Base-by-base conservation (phyloP, 2,113 vertebrate species). In the Xiphophorus maculatus region DNA sequence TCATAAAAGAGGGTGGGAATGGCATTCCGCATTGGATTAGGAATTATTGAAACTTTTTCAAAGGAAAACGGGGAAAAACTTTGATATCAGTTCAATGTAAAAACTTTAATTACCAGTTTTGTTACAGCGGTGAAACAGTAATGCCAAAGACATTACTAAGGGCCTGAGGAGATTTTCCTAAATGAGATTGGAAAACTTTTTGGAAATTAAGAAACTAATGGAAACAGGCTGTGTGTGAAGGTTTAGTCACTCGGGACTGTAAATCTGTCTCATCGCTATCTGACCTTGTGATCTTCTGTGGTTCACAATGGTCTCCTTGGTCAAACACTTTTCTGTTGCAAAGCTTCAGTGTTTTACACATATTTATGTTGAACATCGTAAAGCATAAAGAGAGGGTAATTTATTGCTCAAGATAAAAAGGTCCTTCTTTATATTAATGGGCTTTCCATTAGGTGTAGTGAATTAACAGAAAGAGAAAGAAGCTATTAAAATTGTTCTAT, bases 1-100 rank as follows among this genome's bases (percentile, higher is more conserved):
- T 73, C 40, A 54, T 91, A 60, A 84, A 87, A 83, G 76, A 40
- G 74, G 76, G 72, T 22, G 80, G 65, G 70, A 66, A 65, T 81
- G 63, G 69, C 54, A 71, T 74, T 48, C 68, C 69, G 48, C 12
- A 35, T 33, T 63, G 14, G 28, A 76, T 79, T 61, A 29, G 30
- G 60, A 81, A 67, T 72, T 48, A 54, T 22, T 51, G 42, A 72
- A 9, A 15, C 37, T 19, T 48, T 81, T 40, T 74, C 54, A 32
- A 48, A 58, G 51, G 51, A n/a, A 66, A 69, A 71, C 65, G 25
- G 2, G 9, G 66, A 84, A 60, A 35, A 60, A 77, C 40, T 32
- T 77, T 42, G 48, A 73, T 76, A 78, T 17, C 19, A 40, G 29
- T 69, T 14, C 79, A 66, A 81, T 35, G 44, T 61, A 60, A 78